These are phyloP conservation scores for Plebejus anna DNA, from an alignment of 2,888 invertebrate genomes.

Conservation along the genomic window DNA sequence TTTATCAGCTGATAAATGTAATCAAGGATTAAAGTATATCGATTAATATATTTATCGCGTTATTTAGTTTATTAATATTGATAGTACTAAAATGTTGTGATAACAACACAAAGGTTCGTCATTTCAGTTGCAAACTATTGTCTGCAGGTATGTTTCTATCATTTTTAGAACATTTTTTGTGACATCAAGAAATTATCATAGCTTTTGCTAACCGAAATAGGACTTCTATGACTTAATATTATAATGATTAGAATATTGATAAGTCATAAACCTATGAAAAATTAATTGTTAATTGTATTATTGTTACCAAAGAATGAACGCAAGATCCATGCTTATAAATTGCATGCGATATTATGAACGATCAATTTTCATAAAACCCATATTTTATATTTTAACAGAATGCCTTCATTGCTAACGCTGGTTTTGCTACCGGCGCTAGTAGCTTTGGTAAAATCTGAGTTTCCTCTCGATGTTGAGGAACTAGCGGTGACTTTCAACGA, in stretches of 20 bases:
- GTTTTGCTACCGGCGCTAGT: conserved; percentile 49
- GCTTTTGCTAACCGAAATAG: neutral
- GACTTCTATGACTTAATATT: neutral
- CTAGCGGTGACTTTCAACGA: conserved; percentile 39
- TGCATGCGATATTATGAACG: neutral
- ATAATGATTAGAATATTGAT: too few species aligned
- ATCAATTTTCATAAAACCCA: neutral
- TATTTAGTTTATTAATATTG: conserved; percentile 29
- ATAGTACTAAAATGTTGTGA: neutral
- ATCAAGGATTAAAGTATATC: conserved; percentile 32
- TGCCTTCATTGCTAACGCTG: conserved; percentile 46
- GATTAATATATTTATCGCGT: conserved; percentile 14
- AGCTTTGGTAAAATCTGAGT: conserved; percentile 49
- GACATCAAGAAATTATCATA: neutral
- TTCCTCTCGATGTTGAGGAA: conserved; percentile 53
- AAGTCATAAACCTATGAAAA: neutral
- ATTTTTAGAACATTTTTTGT: neutral
- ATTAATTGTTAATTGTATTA: neutral
- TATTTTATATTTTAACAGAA: conserved; percentile 37
- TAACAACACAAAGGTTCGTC: neutral
- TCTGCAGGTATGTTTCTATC: conserved; percentile 3
- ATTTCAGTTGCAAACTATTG: conserved; percentile 10
- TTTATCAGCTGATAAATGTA: conserved; percentile 27
- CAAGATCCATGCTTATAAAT: neutral
- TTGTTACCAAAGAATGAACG: too few species aligned